Base-by-base conservation (phyloP, 2,888 invertebrate genomes). In the Chalcis sispes region DNA sequence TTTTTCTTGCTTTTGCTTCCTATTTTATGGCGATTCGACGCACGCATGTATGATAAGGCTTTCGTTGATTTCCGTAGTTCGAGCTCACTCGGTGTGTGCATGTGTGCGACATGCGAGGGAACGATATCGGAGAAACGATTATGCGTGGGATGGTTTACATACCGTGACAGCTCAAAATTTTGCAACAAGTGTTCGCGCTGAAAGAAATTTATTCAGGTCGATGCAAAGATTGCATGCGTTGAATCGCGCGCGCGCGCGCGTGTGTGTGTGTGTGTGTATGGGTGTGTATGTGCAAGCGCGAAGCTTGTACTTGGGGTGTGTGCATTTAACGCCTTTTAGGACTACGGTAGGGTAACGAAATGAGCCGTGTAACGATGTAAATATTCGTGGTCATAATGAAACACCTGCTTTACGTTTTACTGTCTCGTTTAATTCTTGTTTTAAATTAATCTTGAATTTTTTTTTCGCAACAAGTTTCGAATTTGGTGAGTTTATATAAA, bases 151-250 rank as follows among this genome's bases (percentile, higher is more conserved):
- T n/a, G n/a, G n/a, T n/a, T n/a, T n/a, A n/a, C 23, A n/a, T 4
- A n/a, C 56, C 58, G 58, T 10, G 23, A 61, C 29, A 18, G 15
- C 64, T 7, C 52, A 10, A 29, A 52, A 62, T 74, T 69, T 74
- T 20, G 74, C 74, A 74, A 74, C 74, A 74, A 74, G 74, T 74
- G 74, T 67, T 42, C 50, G 46, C 36, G 59, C 15, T 13, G 36
- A 48, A 52, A 58, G 62, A 69, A 69, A 74, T 62, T 69, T 62
- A 56, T 56, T 69, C 62, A 62, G 58, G 50, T 50, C 32, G 58
- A 61, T 50, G 50, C 48, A 32, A 29, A 46, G 54, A 54, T 67
- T 56, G 54, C 67, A 67, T 62, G 74, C 74, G 23, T n/a, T 23
- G 32, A 20, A 18, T 62, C 71, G 36, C 8, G 13, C 23, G 46